Evolutionary conservation across 1,140 invertebrate genomes (phyloP), one percentile per base, ranked within the genome.

Genomic region (Drosophila quadrilineata): DNA sequence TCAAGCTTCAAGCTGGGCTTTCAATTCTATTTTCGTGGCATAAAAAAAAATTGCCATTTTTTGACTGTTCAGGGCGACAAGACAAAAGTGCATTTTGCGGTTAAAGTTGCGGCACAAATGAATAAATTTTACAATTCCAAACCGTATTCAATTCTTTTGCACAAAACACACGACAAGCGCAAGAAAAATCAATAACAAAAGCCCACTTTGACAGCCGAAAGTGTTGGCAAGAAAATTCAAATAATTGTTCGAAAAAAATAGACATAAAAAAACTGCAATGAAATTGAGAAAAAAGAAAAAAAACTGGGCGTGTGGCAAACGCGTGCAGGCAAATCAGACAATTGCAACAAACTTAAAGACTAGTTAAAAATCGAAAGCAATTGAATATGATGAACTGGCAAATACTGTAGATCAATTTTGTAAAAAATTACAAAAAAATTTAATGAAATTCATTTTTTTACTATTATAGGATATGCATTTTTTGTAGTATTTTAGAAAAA

Each of bases 51-150:
- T 21, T 10, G 4, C 1, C 17, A 16, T n/a, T 16, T 5, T 16
- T n/a, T 8, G 8, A 35, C 6, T 24, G 31, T 45, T 24, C 57
- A 52, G 35, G 28, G 40, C 38, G 28, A 67, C 58, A 68, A 43
- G 16, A 38, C 57, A 60, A 67, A 53, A 67, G 49, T 68, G 58
- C 65, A 63, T 68, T 63, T 68, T 68, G 65, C 49, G 65, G 58
- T 68, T 63, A 48, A 62, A 50, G 38, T 54, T 56, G n/a, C n/a
- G 26, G 24, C 29, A 53, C 43, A 56, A 68, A 63, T 68, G 49
- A 63, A 68, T 67, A 68, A 40, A 68, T 56, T 54, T 54, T 56
- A 49, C 35, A 63, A 62, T 49, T 49, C 29, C 49, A 10, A 68
- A 40, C 35, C 33, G 33, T 29, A 48, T 57, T 41, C 40, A 43